Evolutionary conservation across 2,113 vertebrate genomes (phyloP), one percentile per base, ranked within the genome.

Genomic region (Osmerus mordax): DNA sequence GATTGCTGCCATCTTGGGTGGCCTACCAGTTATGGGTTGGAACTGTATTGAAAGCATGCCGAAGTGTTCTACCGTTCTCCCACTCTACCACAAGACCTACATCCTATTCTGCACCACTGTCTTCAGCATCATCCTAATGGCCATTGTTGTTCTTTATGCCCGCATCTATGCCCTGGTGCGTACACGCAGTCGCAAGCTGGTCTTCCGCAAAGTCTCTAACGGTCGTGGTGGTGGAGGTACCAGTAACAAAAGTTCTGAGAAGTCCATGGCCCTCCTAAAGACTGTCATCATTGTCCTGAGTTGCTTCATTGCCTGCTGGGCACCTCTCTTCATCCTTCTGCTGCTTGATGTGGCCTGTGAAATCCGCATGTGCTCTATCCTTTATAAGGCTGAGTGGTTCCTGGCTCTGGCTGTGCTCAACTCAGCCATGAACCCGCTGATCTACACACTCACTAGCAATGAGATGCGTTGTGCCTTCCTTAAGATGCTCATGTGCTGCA

Each of bases 31-130:
- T 76, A 95, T 97, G 93, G 96, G 97, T 84, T 99, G 97, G 97
- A 99, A 99, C 92, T 99, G 97, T 90, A 92, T 98, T 70, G 18
- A 56, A 0, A 67, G 75, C 32, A 87, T 98, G 89, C 29, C 69
- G 25, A 86, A 81, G 80, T 99, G 97, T 77, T 99, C 97, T 77
- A 98, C 96, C 0, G 96, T 99, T 74, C 87, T 99, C 80, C 97
- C 97, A 0, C 96, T 99, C 75, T 99, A 99, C 88, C 95, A 97
- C 91, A 99, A 99, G 92, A 93, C 96, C 88, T 99, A 98, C 92
- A 97, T 99, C 85, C 93, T 98, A 52, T 99, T 98, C 92, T 99
- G 97, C 92, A 99, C 96, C 91, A 96, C 94, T 0, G 94, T 98
- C 71, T 98, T 99, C 87, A 95, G 95, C 3, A 87, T 95, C 85